Conservation (phyloP, 2,113 vertebrate species). For the Rana temporaria region DNA sequence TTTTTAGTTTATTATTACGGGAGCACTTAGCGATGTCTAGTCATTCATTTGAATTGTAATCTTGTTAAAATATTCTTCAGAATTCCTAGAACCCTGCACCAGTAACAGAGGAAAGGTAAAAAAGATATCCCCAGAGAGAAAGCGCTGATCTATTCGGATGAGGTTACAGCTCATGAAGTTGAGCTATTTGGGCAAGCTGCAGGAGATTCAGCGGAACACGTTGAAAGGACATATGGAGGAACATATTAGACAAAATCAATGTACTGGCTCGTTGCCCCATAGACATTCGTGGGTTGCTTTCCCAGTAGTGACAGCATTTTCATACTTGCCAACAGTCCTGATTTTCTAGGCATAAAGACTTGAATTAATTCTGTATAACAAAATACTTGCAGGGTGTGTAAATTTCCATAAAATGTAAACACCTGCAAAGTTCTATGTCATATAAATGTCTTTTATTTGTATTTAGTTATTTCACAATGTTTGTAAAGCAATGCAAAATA, state of each 20-base stretch:
- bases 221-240: slow-evolving; percentile 51
- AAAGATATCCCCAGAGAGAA: slow-evolving; percentile 13
- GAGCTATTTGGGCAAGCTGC: slow-evolving; percentile 45
- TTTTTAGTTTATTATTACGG: too few species aligned
- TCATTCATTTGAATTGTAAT: too few species aligned
- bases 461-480: neutral
- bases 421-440: slow-evolving; percentile 4
- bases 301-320: slow-evolving; percentile 51
- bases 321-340: slow-evolving; percentile 47
- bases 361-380: slow-evolving; percentile 43
- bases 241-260: slow-evolving; percentile 56
- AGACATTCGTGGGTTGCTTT: slow-evolving; percentile 51
- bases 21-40: too few species aligned
- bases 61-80: too few species aligned
- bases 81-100: neutral
- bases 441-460: slow-evolving; percentile 19
- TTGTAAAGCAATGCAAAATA: too few species aligned
- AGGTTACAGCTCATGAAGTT: slow-evolving; percentile 44
- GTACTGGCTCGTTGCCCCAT: slow-evolving; percentile 51
- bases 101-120: slow-evolving; percentile 6
- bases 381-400: slow-evolving; percentile 23
- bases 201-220: slow-evolving; percentile 32
- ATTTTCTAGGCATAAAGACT: slow-evolving; percentile 33
- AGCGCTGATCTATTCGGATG: slow-evolving; percentile 25
- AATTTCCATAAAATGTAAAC: slow-evolving; percentile 24